Evolutionary conservation across 2,113 vertebrate species (phyloP).

Genomic region (Syngnathus typhle): DNA sequence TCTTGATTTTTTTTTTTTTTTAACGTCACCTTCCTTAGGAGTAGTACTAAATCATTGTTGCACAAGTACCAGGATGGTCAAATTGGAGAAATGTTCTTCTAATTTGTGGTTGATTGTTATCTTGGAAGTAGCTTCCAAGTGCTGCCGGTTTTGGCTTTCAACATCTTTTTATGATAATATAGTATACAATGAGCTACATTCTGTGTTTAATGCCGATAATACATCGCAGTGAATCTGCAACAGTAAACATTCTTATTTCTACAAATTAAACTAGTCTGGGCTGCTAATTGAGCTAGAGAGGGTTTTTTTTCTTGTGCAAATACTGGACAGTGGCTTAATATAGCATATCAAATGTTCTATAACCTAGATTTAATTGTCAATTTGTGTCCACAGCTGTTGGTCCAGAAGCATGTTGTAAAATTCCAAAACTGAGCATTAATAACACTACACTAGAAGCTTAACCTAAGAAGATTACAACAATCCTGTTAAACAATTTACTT

Average conservation of each 20-base stretch:
- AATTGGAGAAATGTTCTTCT: constrained; percentile 52
- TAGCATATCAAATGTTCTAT: background rate
- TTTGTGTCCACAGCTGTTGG: background rate
- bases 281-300: too few relatives aligned
- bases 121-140: constrained; percentile 41
- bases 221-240: too few relatives aligned
- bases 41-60: constrained; percentile 43
- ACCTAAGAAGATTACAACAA: too few relatives aligned
- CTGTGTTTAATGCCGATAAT: too few relatives aligned
- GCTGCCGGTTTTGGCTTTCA: constrained; percentile 17
- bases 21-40: constrained; percentile 27
- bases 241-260: too few relatives aligned
- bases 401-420: too few relatives aligned
- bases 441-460: too few relatives aligned
- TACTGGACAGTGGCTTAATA: background rate
- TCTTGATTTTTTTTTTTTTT: constrained; percentile 7
- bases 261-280: too few relatives aligned
- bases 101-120: constrained; percentile 60
- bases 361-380: background rate
- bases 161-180: background rate
- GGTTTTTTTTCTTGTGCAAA: background rate
- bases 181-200: background rate
- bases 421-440: too few relatives aligned
- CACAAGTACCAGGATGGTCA: constrained; percentile 43
- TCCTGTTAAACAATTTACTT: too few relatives aligned